These are phyloP conservation scores for Pristiophorus japonicus DNA, from an alignment of 2,113 vertebrate genomes.

Conservation along the genomic window DNA sequence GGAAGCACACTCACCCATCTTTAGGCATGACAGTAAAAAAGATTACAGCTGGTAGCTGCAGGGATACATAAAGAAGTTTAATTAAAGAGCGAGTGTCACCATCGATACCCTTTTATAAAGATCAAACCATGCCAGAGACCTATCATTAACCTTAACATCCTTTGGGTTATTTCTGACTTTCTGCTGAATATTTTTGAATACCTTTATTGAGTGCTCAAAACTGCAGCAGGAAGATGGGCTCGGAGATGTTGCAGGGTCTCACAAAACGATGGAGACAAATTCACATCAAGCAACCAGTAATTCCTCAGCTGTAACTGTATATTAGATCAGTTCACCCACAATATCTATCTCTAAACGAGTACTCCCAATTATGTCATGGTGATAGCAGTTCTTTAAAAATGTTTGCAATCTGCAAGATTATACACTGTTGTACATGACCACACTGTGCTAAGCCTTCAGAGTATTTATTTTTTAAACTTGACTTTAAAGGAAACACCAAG, in stretches of 20 bases:
- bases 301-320: neutral
- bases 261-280: neutral
- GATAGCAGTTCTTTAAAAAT: neutral
- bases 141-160: neutral
- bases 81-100: neutral
- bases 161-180: neutral
- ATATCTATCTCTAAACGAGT: neutral
- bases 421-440: neutral
- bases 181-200: neutral
- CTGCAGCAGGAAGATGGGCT: neutral
- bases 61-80: conserved; percentile 1
- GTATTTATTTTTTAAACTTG: neutral
- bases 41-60: neutral
- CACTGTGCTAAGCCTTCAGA: neutral
- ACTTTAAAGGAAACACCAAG: neutral
- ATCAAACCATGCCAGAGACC: neutral
- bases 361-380: neutral
- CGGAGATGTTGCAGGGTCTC: neutral
- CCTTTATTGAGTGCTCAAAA: neutral
- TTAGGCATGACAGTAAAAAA: neutral
- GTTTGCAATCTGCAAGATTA: neutral
- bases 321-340: neutral
- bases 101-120: neutral
- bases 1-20: neutral
- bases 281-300: neutral